phyloP scores from a whole-genome alignment of 2,888 invertebrate species.

The Imbricaverruca yamaguchii region DNA sequence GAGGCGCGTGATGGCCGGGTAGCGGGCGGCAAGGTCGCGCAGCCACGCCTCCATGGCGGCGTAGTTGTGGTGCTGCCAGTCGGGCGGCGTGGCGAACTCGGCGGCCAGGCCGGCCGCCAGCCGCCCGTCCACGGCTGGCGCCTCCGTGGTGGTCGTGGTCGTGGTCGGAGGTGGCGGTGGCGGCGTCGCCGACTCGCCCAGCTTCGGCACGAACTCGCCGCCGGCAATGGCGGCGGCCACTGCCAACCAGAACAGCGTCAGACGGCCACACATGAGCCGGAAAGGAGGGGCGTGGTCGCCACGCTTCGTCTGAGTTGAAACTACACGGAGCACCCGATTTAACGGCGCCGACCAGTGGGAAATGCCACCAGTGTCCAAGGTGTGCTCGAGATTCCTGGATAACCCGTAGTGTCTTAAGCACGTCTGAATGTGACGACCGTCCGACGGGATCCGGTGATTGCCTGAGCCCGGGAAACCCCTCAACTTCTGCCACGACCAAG shows the following conservation, averaged over 20 bases:
- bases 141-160: slow-evolving; percentile 18
- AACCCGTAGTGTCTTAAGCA: too few species aligned
- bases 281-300: background rate
- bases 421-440: too few species aligned
- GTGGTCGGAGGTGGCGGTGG: background rate
- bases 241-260: background rate
- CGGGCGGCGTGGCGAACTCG: slow-evolving; percentile 18
- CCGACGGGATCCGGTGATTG: too few species aligned
- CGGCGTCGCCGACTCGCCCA: background rate
- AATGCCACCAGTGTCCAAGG: too few species aligned
- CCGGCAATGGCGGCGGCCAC: slow-evolving; percentile 10
- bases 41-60: slow-evolving; percentile 60
- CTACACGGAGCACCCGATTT: too few species aligned
- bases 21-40: slow-evolving; percentile 52
- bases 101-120: background rate
- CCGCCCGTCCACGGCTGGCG: background rate
- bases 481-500: too few species aligned
- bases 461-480: too few species aligned
- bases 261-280: background rate
- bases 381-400: too few species aligned
- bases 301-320: too few species aligned
- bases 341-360: too few species aligned
- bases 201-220: slow-evolving; percentile 10
- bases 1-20: slow-evolving; percentile 64
- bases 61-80: slow-evolving; percentile 71